Base-by-base conservation (phyloP, 1,140 invertebrate genomes). In the Probaryconus sp. region DNA sequence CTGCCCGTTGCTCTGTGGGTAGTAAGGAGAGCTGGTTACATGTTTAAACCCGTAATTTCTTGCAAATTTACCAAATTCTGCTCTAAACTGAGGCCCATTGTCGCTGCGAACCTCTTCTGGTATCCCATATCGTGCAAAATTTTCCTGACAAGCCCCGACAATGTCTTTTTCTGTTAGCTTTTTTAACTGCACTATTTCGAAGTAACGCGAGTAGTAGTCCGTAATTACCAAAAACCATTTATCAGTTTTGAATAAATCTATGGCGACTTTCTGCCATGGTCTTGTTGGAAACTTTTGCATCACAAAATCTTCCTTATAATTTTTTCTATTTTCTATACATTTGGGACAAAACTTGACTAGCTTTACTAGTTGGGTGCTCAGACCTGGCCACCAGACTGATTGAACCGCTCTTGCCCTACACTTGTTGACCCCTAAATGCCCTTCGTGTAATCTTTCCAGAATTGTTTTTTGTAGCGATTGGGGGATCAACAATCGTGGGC, bases 141-240 rank as follows among this genome's bases (percentile, higher is more conserved):
- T 14, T 37, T 70, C 43, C 35, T 77, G 63, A 33, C 76, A 61
- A 9, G 42, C 16, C 0, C 17, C 13, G 21, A 81, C 72, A 16
- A 79, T 60, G 6, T 26, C 35, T 42, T 48, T 53, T 30, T 76
- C 61, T 0, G 65, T 48, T 26, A 77, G 28, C 3, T 55, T 7
- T 31, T 18, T 68, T 16, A 78, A 55, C 5, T 48, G n/a, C 51
- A 69, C 40, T 9, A 77, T 75, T 70, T 79, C 73, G 26, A 72
- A 51, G 38, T 31, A 79, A 7, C 74, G 24, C 5, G 79, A 79
- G 35, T 76, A 81, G 56, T 80, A 80, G 68, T 81, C 68, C 2
- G 63, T 60, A 13, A 78, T 45, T 18, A 79, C 73, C 20, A 80
- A 28, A 68, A 73, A 80, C 77, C 72, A 78, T 11, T 24, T 43